Conservation (phyloP, 2,113 vertebrate genomes). For the Dasyurus viverrinus region DNA sequence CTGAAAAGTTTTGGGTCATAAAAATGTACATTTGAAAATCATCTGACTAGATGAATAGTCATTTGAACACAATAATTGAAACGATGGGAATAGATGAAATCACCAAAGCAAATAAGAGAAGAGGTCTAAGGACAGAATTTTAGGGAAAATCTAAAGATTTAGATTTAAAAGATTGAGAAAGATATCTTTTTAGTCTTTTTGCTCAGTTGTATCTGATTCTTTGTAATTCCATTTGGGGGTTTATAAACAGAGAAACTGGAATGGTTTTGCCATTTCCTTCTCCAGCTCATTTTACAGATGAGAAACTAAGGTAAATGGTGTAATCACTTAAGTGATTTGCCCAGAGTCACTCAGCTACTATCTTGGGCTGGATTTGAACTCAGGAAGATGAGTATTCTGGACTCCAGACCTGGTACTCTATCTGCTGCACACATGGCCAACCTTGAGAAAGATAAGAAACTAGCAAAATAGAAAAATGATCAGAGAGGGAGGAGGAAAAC, state of each 20-base stretch:
- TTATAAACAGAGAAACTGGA: background rate
- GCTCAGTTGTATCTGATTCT: background rate
- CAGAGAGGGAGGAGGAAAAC: background rate
- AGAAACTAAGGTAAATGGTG: background rate
- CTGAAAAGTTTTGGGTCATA: background rate
- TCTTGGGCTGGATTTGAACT: background rate
- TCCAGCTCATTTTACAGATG: background rate
- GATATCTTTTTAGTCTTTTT: background rate
- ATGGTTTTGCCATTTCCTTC: background rate
- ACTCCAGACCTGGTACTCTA: background rate
- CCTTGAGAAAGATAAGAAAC: background rate
- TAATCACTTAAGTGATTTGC: background rate
- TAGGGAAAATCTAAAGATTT: background rate
- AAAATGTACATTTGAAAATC: background rate
- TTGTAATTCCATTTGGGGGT: background rate
- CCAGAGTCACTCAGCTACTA: background rate
- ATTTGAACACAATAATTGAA: too few species aligned
- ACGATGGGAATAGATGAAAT: background rate
- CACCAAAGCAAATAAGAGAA: background rate
- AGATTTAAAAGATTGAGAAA: background rate
- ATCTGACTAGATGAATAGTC: background rate
- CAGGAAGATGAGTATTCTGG: background rate
- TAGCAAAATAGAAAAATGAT: background rate
- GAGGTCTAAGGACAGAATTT: background rate
- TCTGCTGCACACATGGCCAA: background rate